A percentile compares a stretch with the other conserved stretches of the same genome.
Conservation (phyloP, 2,113 vertebrate genomes). For the Salminus brasiliensis region DNA sequence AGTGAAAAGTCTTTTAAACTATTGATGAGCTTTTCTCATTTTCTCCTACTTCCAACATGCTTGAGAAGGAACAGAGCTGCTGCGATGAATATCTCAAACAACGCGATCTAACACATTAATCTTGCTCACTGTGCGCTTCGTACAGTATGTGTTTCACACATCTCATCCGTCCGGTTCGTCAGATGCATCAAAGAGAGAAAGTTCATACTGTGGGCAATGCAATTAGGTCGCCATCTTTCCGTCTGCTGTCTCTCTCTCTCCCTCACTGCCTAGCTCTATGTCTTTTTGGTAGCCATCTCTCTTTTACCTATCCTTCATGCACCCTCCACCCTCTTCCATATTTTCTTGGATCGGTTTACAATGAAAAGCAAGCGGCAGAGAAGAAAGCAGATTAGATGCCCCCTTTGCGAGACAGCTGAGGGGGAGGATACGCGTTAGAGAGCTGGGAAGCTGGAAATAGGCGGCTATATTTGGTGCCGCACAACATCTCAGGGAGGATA, state of each 20-base stretch:
- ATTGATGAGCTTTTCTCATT: slow-evolving; percentile 27
- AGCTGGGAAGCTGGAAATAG: slow-evolving; percentile 59
- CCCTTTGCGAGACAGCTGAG: slow-evolving; percentile 58
- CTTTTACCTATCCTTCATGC: slow-evolving; percentile 43
- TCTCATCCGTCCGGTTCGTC: slow-evolving; percentile 41
- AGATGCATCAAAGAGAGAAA: slow-evolving; percentile 42
- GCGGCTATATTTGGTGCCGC: slow-evolving; percentile 59
- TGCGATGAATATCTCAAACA: slow-evolving; percentile 44
- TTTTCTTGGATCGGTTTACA: slow-evolving; percentile 56
- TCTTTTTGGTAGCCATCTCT: slow-evolving; percentile 6
- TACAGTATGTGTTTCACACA: slow-evolving; percentile 46
- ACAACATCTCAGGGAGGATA: slow-evolving; percentile 46
- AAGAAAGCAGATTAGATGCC: slow-evolving; percentile 60
- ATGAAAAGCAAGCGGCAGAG: slow-evolving; percentile 36
- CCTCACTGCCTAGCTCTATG: slow-evolving; percentile 17
- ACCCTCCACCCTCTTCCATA: slow-evolving; percentile 46
- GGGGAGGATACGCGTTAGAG: slow-evolving; percentile 59
- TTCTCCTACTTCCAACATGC: background rate
- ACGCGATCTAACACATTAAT: slow-evolving; percentile 6
- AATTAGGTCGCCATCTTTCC: slow-evolving; percentile 46
- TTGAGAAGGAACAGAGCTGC: slow-evolving; percentile 5
- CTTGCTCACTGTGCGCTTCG: background rate
- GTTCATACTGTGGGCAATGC: slow-evolving; percentile 51
- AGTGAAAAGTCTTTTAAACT: slow-evolving; percentile 18
- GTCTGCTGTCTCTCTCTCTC: slow-evolving; percentile 13